These are phyloP conservation scores for Sisyra nigra DNA, from an alignment of 2,888 invertebrate species.

Conservation along the genomic window DNA sequence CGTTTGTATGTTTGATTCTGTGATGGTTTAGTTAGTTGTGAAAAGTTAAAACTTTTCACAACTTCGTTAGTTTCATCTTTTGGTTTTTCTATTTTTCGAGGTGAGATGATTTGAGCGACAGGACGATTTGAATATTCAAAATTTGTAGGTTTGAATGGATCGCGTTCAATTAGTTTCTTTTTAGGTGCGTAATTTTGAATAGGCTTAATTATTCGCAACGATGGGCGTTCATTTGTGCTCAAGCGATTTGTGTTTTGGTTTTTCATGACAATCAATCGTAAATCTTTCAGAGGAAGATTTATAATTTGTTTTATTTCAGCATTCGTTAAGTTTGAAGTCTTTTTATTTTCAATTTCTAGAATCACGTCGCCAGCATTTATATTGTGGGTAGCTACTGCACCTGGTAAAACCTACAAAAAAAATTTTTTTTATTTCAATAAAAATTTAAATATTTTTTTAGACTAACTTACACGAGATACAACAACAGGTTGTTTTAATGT, in stretches of 20 bases:
- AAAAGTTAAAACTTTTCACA: too few species aligned
- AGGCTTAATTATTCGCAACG: not conserved
- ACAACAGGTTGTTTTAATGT: slow-evolving; percentile 3
- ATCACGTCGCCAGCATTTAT: slow-evolving; percentile 5
- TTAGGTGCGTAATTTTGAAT: not conserved
- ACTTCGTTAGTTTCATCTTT: not conserved
- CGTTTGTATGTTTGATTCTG: not conserved
- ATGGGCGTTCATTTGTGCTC: not conserved
- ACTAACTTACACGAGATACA: slow-evolving; percentile 4
- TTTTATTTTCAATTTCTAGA: slow-evolving; percentile 5
- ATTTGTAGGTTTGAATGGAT: not conserved
- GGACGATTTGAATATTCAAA: not conserved
- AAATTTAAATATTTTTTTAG: not conserved
- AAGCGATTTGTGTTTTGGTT: not conserved
- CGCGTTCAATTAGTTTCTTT: not conserved
- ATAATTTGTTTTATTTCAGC: not conserved
- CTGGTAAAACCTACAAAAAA: slow-evolving; percentile 5
- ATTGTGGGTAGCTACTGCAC: slow-evolving; percentile 4
- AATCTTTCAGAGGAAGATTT: slow-evolving; percentile 1
- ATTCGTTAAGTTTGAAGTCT: slow-evolving; percentile 1
- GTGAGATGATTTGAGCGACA: not conserved
- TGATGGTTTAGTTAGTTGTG: not conserved
- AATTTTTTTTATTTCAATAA: not conserved
- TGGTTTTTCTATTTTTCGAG: not conserved
- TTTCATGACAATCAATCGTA: slow-evolving; percentile 5